Evolutionary conservation across 2,113 vertebrate genomes (phyloP).

Genomic region (Egretta garzetta): DNA sequence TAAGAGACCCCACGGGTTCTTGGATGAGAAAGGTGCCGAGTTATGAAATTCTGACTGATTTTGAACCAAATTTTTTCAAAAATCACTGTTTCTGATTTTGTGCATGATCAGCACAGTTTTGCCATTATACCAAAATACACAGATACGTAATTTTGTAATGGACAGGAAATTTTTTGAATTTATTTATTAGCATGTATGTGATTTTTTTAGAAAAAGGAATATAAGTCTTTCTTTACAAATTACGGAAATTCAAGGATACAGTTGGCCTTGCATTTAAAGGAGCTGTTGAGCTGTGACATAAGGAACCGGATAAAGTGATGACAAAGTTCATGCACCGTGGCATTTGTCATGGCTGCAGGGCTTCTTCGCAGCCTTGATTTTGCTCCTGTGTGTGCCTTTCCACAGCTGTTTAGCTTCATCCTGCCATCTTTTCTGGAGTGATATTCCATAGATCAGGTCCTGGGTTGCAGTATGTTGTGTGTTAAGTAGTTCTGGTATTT

Average conservation of each 20-base stretch:
- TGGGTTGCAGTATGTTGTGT: neutral
- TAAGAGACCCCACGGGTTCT: neutral
- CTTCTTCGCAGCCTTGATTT: neutral
- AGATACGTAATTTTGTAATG: neutral
- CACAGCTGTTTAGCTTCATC: neutral
- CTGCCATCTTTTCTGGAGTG: neutral
- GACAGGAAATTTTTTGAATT: neutral
- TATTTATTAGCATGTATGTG: neutral
- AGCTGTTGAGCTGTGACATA: neutral
- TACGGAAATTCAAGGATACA: neutral
- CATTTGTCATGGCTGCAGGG: neutral
- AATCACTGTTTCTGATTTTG: neutral
- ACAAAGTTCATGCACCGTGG: neutral
- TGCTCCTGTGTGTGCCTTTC: neutral
- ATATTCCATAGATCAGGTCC: neutral
- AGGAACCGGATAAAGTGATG: neutral
- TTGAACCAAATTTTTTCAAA: neutral
- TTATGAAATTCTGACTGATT: neutral
- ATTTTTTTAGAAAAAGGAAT: neutral
- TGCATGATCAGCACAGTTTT: neutral
- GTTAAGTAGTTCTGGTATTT: neutral
- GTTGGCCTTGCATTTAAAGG: neutral
- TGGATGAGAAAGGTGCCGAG: neutral
- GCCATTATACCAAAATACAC: neutral
- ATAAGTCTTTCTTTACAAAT: neutral